Evolutionary conservation across 2,888 invertebrate genomes (phyloP).

Genomic region (Therioaphis trifolii): DNA sequence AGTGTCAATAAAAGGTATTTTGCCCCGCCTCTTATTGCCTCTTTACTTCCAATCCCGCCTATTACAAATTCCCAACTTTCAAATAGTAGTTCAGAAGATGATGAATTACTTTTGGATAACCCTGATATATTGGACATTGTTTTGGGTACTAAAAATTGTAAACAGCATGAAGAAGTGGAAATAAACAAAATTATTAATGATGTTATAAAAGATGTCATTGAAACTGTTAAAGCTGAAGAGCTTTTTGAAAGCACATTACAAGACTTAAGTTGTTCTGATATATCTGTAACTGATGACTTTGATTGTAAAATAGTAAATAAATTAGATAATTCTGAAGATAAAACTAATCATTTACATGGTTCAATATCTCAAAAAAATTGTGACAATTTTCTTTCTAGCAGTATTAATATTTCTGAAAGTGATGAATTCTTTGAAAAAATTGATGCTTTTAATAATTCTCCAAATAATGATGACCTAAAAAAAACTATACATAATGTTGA

Average conservation of each 20-base stretch:
- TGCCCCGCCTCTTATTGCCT: constrained; percentile 12
- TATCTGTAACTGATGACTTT: constrained; percentile 42
- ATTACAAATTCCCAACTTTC: constrained; percentile 26
- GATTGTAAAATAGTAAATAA: constrained; percentile 27
- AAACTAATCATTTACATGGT: constrained; percentile 17
- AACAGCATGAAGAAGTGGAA: constrained; percentile 30
- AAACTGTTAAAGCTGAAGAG: constrained; percentile 36
- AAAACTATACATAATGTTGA: constrained; percentile 40
- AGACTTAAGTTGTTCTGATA: constrained; percentile 57
- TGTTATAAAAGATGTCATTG: constrained; percentile 19
- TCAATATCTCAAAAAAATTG: constrained; percentile 1
- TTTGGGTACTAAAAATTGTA: constrained; percentile 50
- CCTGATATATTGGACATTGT: constrained; percentile 36
- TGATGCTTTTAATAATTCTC: neutral
- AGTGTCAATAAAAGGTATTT: constrained; percentile 53
- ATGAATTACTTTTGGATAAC: constrained; percentile 53
- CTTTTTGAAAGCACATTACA: constrained; percentile 48
- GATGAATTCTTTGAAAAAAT: constrained; percentile 3
- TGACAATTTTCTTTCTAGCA: constrained; percentile 3
- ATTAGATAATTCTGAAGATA: constrained; percentile 16
- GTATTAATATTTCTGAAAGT: neutral
- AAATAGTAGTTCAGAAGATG: constrained; percentile 57
- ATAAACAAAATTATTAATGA: constrained; percentile 18
- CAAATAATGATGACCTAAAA: neutral
- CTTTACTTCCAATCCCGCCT: constrained; percentile 44